Conservation (phyloP, 2,113 vertebrate species). For the Acrocephalus arundinaceus region DNA sequence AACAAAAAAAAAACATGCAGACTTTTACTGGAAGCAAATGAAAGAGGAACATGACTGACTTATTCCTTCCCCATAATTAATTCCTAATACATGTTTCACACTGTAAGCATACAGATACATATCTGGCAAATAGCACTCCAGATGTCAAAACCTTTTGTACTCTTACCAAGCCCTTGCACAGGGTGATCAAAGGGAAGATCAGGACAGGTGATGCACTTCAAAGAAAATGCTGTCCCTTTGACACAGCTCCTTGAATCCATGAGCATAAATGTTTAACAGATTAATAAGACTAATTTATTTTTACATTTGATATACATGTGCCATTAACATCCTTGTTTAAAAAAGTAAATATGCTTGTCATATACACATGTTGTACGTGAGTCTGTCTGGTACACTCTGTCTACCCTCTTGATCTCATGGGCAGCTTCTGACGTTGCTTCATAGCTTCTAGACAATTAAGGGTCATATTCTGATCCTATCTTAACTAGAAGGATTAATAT, state of each 20-base stretch:
- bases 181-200: background rate
- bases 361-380: background rate
- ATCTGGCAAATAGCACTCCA: background rate
- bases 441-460: background rate
- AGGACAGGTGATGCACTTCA: background rate
- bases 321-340: background rate
- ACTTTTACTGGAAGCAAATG: slow-evolving; percentile 36
- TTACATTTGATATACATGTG: rapidly evolving
- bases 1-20: background rate
- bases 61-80: background rate
- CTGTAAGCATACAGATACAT: background rate
- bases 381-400: background rate
- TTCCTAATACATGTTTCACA: background rate
- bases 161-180: background rate
- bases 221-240: background rate
- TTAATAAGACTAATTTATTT: background rate
- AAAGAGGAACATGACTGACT: background rate
- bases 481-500: background rate
- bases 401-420: background rate
- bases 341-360: background rate
- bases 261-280: background rate
- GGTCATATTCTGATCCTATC: background rate
- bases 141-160: background rate
- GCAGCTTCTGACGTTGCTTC: background rate
- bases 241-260: background rate